Base-by-base conservation (phyloP, 2,888 invertebrate species). In the Eucera pruinosa region DNA sequence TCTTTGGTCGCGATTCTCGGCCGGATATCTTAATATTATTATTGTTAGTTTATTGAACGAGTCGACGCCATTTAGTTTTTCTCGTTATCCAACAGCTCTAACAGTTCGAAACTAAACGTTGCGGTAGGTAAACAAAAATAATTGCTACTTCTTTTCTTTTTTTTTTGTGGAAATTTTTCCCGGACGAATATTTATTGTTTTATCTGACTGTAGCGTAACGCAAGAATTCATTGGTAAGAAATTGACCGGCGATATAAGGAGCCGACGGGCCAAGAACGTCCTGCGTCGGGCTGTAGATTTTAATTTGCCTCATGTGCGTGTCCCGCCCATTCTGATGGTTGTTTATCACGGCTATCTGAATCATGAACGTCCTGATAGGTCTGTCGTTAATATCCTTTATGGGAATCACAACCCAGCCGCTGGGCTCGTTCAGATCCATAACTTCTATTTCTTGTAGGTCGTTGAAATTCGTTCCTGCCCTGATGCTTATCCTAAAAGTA, bases 311-410 rank as follows among this genome's bases (percentile, higher is more conserved):
- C 95, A 99, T 97, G 90, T 99, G 99, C 0, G 99, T 99, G 90
- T 99, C 99, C 78, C 99, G 93, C 3, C 99, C 99, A 93, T 99
- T 99, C 92, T 99, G 99, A 93, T 99, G 99, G 93, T 99, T 99
- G 86, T 98, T 98, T 54, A 99, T 95, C 0, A 99, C 97, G 20
- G 98, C 98, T 85, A 99, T 97, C 93, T 99, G 98, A 65, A 99
- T 95, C 97, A 98, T 98, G 90, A 98, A 99, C 18, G 99, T 98
- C 86, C 98, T 94, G 57, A 99, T 96, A 2, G 98, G 97, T 84
- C 96, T 95, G 45, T 97, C 97, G 84, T 96, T 95, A 58, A 96
- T 95, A 91, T 98, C 97, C 93, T 97, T 97, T 43, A 98, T 96
- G 41, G 97, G 97, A 87, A 98, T 96, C 89, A 97, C 96, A 52